Conservation (phyloP, 1,140 invertebrate genomes). For the Drosophila santomea region DNA sequence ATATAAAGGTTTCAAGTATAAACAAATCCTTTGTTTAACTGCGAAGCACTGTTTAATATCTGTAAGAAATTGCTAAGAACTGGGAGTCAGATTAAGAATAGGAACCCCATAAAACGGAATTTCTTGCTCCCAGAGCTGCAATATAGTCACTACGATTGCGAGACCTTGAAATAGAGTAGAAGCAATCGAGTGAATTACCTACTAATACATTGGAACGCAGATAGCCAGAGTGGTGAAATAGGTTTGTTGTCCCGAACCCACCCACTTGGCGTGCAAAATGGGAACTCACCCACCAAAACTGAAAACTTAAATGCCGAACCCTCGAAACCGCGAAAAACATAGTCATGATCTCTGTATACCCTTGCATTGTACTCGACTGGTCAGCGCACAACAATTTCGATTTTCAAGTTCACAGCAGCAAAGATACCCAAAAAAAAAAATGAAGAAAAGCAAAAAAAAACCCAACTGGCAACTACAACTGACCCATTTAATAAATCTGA, state of each 20-base stretch:
- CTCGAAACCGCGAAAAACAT: constrained; percentile 14
- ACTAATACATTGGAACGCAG: neutral
- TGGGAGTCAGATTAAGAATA: constrained; percentile 1
- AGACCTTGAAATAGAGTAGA: constrained; percentile 2
- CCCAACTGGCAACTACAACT: constrained; percentile 30
- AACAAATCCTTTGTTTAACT: too few species aligned
- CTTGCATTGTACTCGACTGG: constrained; percentile 45
- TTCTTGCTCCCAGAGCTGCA: constrained; percentile 1
- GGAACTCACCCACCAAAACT: constrained; percentile 16
- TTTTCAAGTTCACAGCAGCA: constrained; percentile 41
- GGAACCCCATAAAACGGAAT: constrained; percentile 12
- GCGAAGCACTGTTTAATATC: too few species aligned
- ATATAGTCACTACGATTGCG: neutral
- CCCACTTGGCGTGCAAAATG: constrained; percentile 5
- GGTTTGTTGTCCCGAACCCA: constrained; percentile 25
- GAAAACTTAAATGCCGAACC: constrained; percentile 13
- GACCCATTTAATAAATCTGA: constrained; percentile 68
- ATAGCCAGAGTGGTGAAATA: constrained; percentile 16
- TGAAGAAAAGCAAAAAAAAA: constrained; percentile 3
- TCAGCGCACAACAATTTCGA: constrained; percentile 18
- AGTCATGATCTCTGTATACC: constrained; percentile 36
- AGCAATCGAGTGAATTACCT: constrained; percentile 7
- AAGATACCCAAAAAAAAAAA: constrained; percentile 11
- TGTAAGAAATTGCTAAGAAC: neutral
- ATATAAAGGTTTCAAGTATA: too few species aligned